phyloP scores from a whole-genome alignment of 2,888 invertebrate species.

The Drosophila phalerata region DNA sequence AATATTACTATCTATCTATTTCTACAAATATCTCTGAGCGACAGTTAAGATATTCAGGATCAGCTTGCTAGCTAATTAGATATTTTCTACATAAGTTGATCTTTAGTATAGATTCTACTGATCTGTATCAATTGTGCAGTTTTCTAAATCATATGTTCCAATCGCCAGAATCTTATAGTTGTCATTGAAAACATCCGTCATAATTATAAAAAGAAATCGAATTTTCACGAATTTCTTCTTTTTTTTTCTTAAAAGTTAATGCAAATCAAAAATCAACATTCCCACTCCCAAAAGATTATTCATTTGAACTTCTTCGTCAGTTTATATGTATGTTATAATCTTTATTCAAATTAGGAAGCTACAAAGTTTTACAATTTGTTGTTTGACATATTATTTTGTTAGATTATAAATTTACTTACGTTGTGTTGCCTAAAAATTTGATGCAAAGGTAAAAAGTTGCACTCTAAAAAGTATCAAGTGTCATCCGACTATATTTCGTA shows the following conservation, averaged over 20 bases:
- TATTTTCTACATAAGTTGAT: neutral
- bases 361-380: slow-evolving; percentile 71
- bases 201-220: too few species aligned
- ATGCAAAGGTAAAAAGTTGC: slow-evolving; percentile 75
- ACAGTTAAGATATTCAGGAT: too few species aligned
- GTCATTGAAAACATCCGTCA: too few species aligned
- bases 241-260: neutral
- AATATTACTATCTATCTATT: too few species aligned
- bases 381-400: slow-evolving; percentile 30
- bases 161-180: too few species aligned
- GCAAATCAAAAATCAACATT: neutral
- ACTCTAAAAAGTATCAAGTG: slow-evolving; percentile 60
- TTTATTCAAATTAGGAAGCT: slow-evolving; percentile 79
- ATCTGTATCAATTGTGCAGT: too few species aligned
- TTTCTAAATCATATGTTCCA: too few species aligned
- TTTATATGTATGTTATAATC: slow-evolving; percentile 48
- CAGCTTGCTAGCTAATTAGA: neutral
- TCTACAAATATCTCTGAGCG: too few species aligned
- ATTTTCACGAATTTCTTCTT: too few species aligned
- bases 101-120: too few species aligned
- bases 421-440: slow-evolving; percentile 68
- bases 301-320: neutral
- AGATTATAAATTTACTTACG: slow-evolving; percentile 45
- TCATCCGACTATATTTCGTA: slow-evolving; percentile 25
- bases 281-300: neutral